Evolutionary conservation across 2,888 invertebrate species (phyloP), one percentile per base, ranked within the genome.

Genomic region (Cryptophagus acutangulus): DNA sequence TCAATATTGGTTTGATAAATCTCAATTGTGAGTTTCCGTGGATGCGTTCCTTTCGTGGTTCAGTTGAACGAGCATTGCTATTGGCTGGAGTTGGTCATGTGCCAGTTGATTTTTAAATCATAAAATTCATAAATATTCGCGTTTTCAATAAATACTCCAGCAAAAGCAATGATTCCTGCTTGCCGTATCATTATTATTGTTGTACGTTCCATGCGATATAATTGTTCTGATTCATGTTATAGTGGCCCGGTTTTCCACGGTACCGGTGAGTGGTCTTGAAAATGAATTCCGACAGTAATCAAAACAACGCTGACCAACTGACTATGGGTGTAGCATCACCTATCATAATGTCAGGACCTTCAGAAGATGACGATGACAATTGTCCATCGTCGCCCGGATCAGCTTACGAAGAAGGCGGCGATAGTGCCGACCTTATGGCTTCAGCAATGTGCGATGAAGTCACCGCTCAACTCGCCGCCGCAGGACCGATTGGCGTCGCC

Each of bases 401-500:
- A 28, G 76, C 77, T 26, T 83, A 85, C 55, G 87, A 84, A 58
- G 92, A 91, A 63, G 81, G 84, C 38, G n/a, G n/a, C n/a, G n/a
- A n/a, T n/a, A n/a, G n/a, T n/a, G 76, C 79, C 2, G 94, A 94
- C 63, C 77, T 93, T 47, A 82, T 92, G 71, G 81, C 86, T 53
- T 83, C 81, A 41, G 84, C 87, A 36, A 85, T 89, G 80, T 84
- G 85, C 54, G 94, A 95, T 70, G 94, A 95, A 65, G 91, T 96
- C 58, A 93, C 94, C 52, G 91, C 94, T 67, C 95, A 95, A 66
- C 75, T 96, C 58, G 94, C 93, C 39, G 93, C 94, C 58, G 93
- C 95, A 67, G 89, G 91, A 44, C 93, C 94, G 8, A 87, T 94
- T 41, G 95, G 95, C 33, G 91, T 95, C 69, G 95, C 95, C 13